Evolutionary conservation across 2,797 vertebrate genomes (phyloP).

Genomic region (Diplodus sargus): DNA sequence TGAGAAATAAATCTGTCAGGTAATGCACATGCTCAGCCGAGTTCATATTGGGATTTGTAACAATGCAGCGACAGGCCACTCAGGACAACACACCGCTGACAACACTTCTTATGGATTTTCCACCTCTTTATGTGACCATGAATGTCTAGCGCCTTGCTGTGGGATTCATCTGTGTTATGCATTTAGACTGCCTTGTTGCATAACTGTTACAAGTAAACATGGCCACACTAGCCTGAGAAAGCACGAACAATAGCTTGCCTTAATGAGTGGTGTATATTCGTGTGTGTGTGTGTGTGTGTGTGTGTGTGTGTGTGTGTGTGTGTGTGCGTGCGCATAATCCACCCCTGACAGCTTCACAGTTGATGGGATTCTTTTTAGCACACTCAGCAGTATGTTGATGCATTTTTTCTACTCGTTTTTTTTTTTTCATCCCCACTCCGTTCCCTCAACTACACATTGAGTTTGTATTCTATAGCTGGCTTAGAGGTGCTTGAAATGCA

Average conservation of each 20-base stretch:
- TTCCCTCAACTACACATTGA: conserved; percentile 49
- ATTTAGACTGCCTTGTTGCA: conserved; percentile 44
- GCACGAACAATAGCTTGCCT: conserved; percentile 46
- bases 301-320: neutral
- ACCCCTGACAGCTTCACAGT: conserved; percentile 68
- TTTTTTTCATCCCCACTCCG: too few relatives aligned
- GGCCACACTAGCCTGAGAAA: conserved; percentile 28
- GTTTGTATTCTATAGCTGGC: conserved; percentile 68
- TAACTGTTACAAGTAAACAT: conserved; percentile 43
- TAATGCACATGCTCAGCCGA: neutral
- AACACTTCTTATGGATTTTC: conserved; percentile 17
- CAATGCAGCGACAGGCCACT: conserved; percentile 14
- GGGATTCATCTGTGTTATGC: conserved; percentile 21
- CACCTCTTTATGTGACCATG: conserved; percentile 14
- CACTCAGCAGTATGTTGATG: conserved; percentile 70
- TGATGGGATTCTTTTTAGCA: conserved; percentile 63
- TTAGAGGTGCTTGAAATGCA: conserved; percentile 67
- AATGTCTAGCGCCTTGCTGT: neutral
- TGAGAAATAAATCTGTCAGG: conserved; percentile 21
- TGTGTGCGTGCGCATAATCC: conserved; percentile 10
- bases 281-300: conserved; percentile 35
- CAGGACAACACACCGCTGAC: neutral
- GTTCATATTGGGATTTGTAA: conserved; percentile 18
- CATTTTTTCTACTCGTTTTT: conserved; percentile 24
- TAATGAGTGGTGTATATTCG: conserved; percentile 47